Evolutionary conservation across 2,113 vertebrate genomes (phyloP), one percentile per base, ranked within the genome.

Genomic region (Megaleporinus macrocephalus): DNA sequence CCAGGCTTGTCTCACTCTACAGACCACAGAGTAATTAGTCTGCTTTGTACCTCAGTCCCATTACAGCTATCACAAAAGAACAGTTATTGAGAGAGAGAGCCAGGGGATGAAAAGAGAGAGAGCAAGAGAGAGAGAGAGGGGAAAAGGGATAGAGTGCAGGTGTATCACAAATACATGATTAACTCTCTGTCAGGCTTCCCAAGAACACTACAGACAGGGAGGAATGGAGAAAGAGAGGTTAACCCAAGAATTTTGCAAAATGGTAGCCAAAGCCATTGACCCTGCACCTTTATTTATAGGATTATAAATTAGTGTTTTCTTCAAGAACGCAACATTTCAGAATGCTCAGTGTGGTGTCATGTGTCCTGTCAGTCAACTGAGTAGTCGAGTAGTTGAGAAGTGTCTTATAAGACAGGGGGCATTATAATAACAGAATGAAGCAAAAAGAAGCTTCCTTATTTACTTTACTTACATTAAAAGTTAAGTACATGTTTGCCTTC

Each of bases 11-110:
- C 15, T 55, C 33, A 53, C n/a, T 36, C 41, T 30, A 16, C 24
- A 55, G 63, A 12, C 66, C 63, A 36, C 76, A 26, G 63, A 41
- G 66, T 68, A 69, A 66, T 49, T 77, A 77, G 18, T 66, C 62
- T 66, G 11, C 61, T 78, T 66, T 51, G 11, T 65, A 49, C 27
- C 44, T 53, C 22, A 6, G 24, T 66, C 76, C 30, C 76, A 20
- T 69, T 69, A 36, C 22, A 68, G 63, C 24, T 68, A 78, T 69
- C 22, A 10, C 57, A 41, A 11, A 24, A 30, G 15, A 9, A 4
- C 12, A 41, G 27, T 22, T 51, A 62, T 41, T 3, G 76, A 78
- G 41, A 70, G 62, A 2, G 27, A 4, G 49, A 36, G 22, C 11
- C 30, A 73, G 14, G 36, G 29, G 57, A 26, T 47, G 16, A 78